Percentiles rank a stretch among this genome's conserved stretches.
Evolutionary conservation across 2,888 invertebrate genomes (phyloP).

Genomic region (Drosophila borealis): DNA sequence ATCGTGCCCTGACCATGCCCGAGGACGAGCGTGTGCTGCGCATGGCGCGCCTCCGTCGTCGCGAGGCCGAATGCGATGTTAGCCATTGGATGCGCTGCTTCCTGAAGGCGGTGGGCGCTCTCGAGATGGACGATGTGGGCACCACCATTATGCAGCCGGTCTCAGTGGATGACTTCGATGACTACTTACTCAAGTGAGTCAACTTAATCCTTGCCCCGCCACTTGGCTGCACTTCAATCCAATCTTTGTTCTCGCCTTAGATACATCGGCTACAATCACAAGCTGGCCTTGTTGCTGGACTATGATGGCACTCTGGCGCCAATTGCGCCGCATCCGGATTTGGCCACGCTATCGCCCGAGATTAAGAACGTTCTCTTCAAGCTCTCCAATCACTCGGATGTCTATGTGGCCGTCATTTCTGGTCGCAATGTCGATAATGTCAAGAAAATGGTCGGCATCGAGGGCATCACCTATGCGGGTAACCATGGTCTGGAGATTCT

Average conservation of each 20-base stretch:
- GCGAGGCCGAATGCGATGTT: slow-evolving; percentile 93
- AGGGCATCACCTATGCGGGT: slow-evolving; percentile 95
- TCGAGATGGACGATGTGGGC: slow-evolving; percentile 93
- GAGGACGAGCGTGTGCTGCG: slow-evolving; percentile 94
- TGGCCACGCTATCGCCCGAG: slow-evolving; percentile 93
- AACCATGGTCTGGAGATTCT: slow-evolving; percentile 95
- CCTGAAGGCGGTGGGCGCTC: slow-evolving; percentile 93
- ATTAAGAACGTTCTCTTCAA: slow-evolving; percentile 93
- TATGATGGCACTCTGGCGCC: slow-evolving; percentile 96
- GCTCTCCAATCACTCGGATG: slow-evolving; percentile 93
- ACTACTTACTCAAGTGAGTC: slow-evolving; percentile 93
- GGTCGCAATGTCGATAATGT: slow-evolving; percentile 95
- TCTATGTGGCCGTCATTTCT: slow-evolving; percentile 94
- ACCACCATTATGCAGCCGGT: slow-evolving; percentile 95
- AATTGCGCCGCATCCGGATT: slow-evolving; percentile 94
- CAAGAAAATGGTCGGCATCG: slow-evolving; percentile 95
- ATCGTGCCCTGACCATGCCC: slow-evolving; percentile 95
- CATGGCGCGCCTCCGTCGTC: slow-evolving; percentile 93
- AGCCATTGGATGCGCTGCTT: slow-evolving; percentile 96
- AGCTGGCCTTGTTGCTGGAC: slow-evolving; percentile 92
- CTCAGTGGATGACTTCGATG: slow-evolving; percentile 96
- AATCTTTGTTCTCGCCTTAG: slow-evolving; percentile 84
- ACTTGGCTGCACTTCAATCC: slow-evolving; percentile 34
- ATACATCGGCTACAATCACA: slow-evolving; percentile 94
- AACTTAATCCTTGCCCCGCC: neutral